Base-by-base conservation (phyloP, 2,797 vertebrate species). In the Galago senegalensis region DNA sequence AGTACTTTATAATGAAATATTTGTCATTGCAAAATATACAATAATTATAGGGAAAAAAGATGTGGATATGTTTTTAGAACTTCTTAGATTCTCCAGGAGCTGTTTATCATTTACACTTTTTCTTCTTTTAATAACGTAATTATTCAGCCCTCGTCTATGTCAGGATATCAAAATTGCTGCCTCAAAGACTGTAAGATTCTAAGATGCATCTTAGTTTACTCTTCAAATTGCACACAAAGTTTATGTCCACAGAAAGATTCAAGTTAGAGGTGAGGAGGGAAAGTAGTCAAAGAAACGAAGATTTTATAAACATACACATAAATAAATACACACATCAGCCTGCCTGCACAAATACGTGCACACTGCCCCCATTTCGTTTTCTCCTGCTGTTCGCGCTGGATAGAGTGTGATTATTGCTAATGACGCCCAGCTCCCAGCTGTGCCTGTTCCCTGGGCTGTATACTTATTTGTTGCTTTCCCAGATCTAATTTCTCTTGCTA, bases 321-420 rank as follows among this genome's bases (percentile, higher is more conserved):
- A 23, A 85, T 18, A 77, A 23, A 79, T 29, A 60, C 18, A 16
- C 5, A 76, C 29, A 79, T 58, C 70, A 14, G 43, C 63, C 82
- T 31, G 58, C 20, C 67, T 34, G 40, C 20, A 83, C 23, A 63
- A 34, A 49, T 7, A 60, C 49, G 65, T 11, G 43, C 69, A 67
- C 12, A 43, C 70, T 70, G 16, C 20, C 58, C 43, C 60, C 67
- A 75, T 56, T 69, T 95, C 60, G 31, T 21, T 96, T 97, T 75
- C 87, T 79, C 10, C 92, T 86, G 46, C 16, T 95, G 93, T 95
- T 94, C 70, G 46, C 76, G 63, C 70, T 92, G 63, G 58, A 79
- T 77, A 94, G 83, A 17, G 12, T 94, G 96, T 97, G 95, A 96
- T 96, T 92, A 91, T 73, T 82, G 67, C 53, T 96, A 97, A 96